Percentiles rank a stretch among this genome's conserved stretches.
Evolutionary conservation across 2,797 vertebrate species (phyloP).

Genomic region (Lepilemur ruficaudatus): DNA sequence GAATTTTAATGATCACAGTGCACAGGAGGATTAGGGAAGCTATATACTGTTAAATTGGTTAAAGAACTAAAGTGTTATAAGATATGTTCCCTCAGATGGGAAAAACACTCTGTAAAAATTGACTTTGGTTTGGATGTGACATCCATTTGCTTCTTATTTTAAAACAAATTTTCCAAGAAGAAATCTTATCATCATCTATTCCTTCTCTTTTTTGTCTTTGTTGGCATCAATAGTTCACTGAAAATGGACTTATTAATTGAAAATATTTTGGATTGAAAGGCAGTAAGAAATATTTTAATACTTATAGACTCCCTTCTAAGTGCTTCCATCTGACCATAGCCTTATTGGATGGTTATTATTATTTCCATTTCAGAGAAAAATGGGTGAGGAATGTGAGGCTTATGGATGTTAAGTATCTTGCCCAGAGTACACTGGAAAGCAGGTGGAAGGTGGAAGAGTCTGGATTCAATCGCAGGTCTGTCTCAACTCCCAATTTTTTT

Average conservation of each 20-base stretch:
- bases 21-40: constrained; percentile 27
- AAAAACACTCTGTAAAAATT: not conserved
- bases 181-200: not conserved
- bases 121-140: not conserved
- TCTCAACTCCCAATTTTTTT: not conserved
- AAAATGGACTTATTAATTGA: not conserved
- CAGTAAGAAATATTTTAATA: not conserved
- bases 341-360: not conserved
- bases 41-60: not conserved
- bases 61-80: constrained; percentile 58
- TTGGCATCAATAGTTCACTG: not conserved
- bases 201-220: not conserved
- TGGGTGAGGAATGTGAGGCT: not conserved
- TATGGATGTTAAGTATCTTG: not conserved
- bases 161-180: not conserved
- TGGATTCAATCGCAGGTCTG: not conserved
- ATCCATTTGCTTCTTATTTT: constrained; percentile 44
- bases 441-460: not conserved
- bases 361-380: not conserved
- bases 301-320: not conserved
- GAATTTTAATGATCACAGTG: constrained; percentile 46
- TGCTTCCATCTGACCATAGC: not conserved
- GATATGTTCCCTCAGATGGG: constrained; percentile 42
- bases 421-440: not conserved
- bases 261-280: not conserved